Conservation (phyloP, 2,888 invertebrate genomes). For the Cantharis lateralis region DNA sequence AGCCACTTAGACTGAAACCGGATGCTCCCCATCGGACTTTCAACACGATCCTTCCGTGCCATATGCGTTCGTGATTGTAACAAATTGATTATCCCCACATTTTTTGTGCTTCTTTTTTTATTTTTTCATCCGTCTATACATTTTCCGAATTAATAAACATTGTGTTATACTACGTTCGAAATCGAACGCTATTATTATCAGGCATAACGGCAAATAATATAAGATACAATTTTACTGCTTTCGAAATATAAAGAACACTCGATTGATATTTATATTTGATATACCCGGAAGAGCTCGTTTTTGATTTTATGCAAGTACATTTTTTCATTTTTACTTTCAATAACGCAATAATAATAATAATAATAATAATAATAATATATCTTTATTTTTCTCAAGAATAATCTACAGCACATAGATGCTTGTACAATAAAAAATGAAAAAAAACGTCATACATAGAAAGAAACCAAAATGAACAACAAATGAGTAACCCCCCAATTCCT, state of each 20-base stretch:
- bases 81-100: constrained; percentile 21
- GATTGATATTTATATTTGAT: background rate
- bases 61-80: constrained; percentile 26
- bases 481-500: too few relatives aligned
- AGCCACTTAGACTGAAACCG: constrained; percentile 30
- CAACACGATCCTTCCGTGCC: constrained; percentile 15
- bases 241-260: background rate
- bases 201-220: background rate
- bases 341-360: too few relatives aligned
- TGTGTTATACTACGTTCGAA: background rate
- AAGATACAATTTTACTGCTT: background rate
- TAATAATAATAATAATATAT: too few relatives aligned
- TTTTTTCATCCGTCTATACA: background rate
- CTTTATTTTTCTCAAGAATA: too few relatives aligned
- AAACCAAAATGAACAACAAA: too few relatives aligned
- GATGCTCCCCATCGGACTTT: constrained; percentile 24
- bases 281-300: background rate
- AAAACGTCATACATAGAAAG: too few relatives aligned
- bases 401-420: too few relatives aligned
- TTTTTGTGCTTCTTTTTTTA: background rate
- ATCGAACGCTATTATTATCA: background rate
- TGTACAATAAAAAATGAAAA: too few relatives aligned
- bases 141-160: background rate
- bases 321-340: background rate
- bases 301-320: background rate